Percentiles rank a stretch among this genome's conserved stretches.
phyloP scores from a whole-genome alignment of 2,113 vertebrate genomes.

The Sakesphorus luctuosus region DNA sequence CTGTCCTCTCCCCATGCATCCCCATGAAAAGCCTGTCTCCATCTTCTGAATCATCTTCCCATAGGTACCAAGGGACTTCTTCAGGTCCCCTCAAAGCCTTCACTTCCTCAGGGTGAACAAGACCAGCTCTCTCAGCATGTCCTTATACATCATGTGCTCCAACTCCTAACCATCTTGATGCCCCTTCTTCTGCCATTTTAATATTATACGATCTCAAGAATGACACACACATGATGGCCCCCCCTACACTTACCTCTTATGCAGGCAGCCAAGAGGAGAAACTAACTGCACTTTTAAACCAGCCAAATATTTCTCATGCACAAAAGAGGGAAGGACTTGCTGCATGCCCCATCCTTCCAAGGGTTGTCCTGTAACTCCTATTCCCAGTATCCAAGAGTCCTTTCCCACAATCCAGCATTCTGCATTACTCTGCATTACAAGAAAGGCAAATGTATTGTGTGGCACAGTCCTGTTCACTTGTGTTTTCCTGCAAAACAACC shows the following conservation, averaged over 20 bases:
- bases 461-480: background rate
- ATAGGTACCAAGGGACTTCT: background rate
- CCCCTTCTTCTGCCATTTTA: background rate
- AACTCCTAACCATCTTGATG: background rate
- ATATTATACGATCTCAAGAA: background rate
- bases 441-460: background rate
- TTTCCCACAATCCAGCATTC: background rate
- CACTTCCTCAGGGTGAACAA: background rate
- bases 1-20: background rate
- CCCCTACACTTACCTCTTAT: background rate
- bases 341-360: background rate
- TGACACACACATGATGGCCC: accelerated
- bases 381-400: background rate
- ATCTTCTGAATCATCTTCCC: background rate
- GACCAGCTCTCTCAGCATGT: background rate
- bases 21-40: background rate
- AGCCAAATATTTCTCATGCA: background rate
- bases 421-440: background rate
- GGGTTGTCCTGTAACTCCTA: background rate
- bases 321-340: background rate
- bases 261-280: background rate
- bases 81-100: background rate
- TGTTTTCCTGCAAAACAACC: background rate
- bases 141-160: background rate
- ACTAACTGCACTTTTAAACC: background rate